These are phyloP conservation scores for Trissoscelio sp. DNA, from an alignment of 2,888 invertebrate genomes.

Conservation along the genomic window DNA sequence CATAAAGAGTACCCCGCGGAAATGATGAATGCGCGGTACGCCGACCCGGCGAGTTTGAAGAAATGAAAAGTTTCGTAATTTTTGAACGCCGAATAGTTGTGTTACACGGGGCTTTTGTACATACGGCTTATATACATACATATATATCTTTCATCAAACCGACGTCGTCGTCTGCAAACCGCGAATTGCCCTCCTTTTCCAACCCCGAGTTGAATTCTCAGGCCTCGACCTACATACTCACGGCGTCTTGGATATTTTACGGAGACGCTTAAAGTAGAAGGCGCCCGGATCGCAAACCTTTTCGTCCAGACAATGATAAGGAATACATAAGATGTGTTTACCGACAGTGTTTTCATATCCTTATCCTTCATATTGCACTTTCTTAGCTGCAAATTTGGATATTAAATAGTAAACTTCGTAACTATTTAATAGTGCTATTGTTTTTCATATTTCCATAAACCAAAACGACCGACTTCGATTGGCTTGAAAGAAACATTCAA, in stretches of 20 bases:
- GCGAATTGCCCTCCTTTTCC: constrained; percentile 59
- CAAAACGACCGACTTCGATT: too few relatives aligned
- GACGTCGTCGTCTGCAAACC: constrained; percentile 53
- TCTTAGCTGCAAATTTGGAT: constrained; percentile 7
- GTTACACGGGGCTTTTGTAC: constrained; percentile 40
- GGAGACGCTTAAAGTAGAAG: constrained; percentile 51
- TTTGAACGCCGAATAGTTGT: constrained; percentile 40
- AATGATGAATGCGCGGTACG: constrained; percentile 41
- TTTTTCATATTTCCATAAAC: too few relatives aligned
- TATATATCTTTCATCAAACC: constrained; percentile 57
- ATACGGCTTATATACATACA: constrained; percentile 10
- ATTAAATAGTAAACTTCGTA: too few relatives aligned
- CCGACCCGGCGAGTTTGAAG: constrained; percentile 28
- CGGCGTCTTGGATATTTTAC: constrained; percentile 62
- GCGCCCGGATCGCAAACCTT: constrained; percentile 38
- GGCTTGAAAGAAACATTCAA: too few relatives aligned
- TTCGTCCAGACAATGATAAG: constrained; percentile 38
- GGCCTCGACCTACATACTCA: constrained; percentile 59
- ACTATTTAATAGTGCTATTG: too few relatives aligned
- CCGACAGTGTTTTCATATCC: constrained; percentile 10
- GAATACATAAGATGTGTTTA: constrained; percentile 41
- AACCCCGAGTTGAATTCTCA: constrained; percentile 54
- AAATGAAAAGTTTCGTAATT: constrained; percentile 43
- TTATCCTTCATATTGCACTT: constrained; percentile 25
- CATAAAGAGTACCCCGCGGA: constrained; percentile 25